Base-by-base conservation (phyloP, 92 coral and sea anemone species). In the Siderastrea radians region DNA sequence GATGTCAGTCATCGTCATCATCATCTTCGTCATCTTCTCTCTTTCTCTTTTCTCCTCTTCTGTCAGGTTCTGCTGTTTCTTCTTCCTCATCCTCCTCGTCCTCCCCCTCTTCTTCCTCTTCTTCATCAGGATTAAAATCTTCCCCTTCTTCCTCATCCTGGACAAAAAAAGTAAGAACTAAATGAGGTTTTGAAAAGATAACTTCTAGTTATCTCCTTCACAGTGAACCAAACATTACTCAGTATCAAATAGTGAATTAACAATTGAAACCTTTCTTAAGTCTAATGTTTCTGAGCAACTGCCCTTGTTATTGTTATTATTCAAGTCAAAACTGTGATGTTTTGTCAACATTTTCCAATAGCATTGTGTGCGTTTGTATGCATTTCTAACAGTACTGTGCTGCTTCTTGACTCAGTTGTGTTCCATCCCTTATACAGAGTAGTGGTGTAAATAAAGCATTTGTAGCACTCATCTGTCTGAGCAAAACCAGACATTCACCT, bases 141-240 rank as follows among this genome's bases (percentile, higher is more conserved):
- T 97, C 98, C 4, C 96, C 99, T 72, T 96, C 99, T 67, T 96
- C 98, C 16, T 97, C 98, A 19, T 97, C 99, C 82, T 95, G 81
- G 86, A 80, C 26, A 13, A 49, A 60, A 80, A 26, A 80, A 72
- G 6, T 44, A 7, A 58, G 5, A 50, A 7, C 60, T 51, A 44
- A 76, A 38, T n/a, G 45, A 49, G 38, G 4, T 6, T 7, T 1
- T 17, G 7, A 17, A 45, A 26, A 72, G 50, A 72, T 43, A 72
- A 3, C 7, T 72, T 16, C 6, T 5, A 53, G 57, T 10, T 53
- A 53, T 6, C 57, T 10, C 57, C 4, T 53, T 53, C 57, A 2
- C 7, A 53, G 57, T 53, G 57, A 53, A 10, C 5, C 4, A 1
- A 0, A 26, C 57, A 53, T 10, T 53, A 10, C 10, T 53, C 57